A percentile compares a stretch with the other conserved stretches of the same genome.
Evolutionary conservation across 2,113 vertebrate species (phyloP).

Genomic region (Pagrus major): DNA sequence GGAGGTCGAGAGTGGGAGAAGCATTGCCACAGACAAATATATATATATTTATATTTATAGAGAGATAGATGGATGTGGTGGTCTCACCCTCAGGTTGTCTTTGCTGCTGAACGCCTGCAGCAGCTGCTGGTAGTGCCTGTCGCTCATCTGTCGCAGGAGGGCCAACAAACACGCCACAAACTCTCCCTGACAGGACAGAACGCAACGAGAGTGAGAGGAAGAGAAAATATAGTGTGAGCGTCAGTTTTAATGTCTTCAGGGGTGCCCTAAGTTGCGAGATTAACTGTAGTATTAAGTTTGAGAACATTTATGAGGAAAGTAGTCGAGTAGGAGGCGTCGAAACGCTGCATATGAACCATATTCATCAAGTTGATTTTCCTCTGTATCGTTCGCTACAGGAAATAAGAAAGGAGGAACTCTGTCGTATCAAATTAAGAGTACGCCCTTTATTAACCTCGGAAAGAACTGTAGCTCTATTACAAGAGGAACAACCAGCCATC

Average conservation of each 20-base stretch:
- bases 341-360: not conserved
- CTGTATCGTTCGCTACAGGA: not conserved
- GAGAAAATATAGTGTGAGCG: not conserved
- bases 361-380: not conserved
- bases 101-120: slow-evolving; percentile 94
- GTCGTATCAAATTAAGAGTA: not conserved
- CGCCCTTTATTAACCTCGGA: slow-evolving; percentile 20
- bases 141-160: slow-evolving; percentile 96
- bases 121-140: slow-evolving; percentile 96
- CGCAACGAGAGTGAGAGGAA: not conserved
- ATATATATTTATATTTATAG: too few species aligned
- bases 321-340: not conserved
- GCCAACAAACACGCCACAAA: slow-evolving; percentile 97
- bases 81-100: slow-evolving; percentile 86
- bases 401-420: slow-evolving; percentile 1
- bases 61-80: not conserved
- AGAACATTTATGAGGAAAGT: not conserved
- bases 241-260: not conserved
- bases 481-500: slow-evolving; percentile 5
- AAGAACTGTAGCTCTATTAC: slow-evolving; percentile 22
- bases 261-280: not conserved
- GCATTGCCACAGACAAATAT: not conserved
- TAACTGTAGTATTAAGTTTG: not conserved
- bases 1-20: not conserved
- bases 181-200: slow-evolving; percentile 87